A percentile compares a stretch with the other conserved stretches of the same genome.
Evolutionary conservation across 1,140 invertebrate species (phyloP).

Genomic region (Macrostomum lignano): DNA sequence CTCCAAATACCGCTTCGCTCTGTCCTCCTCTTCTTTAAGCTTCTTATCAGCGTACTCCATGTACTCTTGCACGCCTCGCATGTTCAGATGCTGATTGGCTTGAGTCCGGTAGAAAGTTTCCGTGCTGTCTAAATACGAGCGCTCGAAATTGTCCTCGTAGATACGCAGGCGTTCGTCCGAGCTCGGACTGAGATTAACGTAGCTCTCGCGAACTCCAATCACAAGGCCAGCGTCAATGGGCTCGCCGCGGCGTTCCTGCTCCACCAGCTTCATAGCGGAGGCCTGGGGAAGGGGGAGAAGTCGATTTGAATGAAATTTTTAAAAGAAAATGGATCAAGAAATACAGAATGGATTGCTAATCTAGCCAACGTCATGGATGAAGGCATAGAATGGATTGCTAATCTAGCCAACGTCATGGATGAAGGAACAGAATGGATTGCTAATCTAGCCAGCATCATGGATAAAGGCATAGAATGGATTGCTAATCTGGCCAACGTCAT

Average conservation of each 20-base stretch:
- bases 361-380: too few relatives aligned
- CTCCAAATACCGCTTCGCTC: constrained; percentile 71
- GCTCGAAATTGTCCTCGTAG: constrained; percentile 82
- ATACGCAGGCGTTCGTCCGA: constrained; percentile 66
- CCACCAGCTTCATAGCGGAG: constrained; percentile 82
- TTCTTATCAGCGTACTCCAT: constrained; percentile 85
- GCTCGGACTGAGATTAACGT: constrained; percentile 83
- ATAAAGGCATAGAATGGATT: too few relatives aligned
- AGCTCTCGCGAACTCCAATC: constrained; percentile 75
- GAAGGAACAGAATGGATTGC: too few relatives aligned
- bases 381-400: too few relatives aligned
- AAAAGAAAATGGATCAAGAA: too few relatives aligned
- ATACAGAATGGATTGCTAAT: too few relatives aligned
- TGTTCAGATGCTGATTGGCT: constrained; percentile 60
- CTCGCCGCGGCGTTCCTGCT: constrained; percentile 77
- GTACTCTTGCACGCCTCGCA: constrained; percentile 68
- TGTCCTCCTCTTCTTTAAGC: constrained; percentile 66
- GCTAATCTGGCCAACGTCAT: too few relatives aligned
- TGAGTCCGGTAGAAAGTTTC: constrained; percentile 73
- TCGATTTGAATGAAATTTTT: too few relatives aligned
- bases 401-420: too few relatives aligned
- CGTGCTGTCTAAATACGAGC: constrained; percentile 68
- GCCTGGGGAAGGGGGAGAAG: too few relatives aligned
- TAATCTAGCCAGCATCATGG: too few relatives aligned
- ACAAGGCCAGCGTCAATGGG: constrained; percentile 85